Conservation (phyloP, 2,113 vertebrate genomes). For the Grammomys surdaster region DNA sequence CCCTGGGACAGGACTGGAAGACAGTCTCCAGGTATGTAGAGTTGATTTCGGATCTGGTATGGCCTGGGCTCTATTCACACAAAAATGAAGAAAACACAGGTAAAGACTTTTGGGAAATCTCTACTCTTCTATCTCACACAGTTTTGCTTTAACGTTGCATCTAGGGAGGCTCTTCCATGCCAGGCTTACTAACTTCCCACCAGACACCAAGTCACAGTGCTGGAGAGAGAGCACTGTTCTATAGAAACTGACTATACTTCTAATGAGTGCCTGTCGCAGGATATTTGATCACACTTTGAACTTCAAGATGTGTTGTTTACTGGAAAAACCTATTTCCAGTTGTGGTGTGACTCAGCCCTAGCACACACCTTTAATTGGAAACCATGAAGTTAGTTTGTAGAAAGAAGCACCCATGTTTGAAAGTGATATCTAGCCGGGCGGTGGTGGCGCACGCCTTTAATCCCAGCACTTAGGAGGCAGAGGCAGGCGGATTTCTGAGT, state of each 20-base stretch:
- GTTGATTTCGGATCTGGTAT: slow-evolving; percentile 19
- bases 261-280: too few species aligned
- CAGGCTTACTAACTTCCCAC: background rate
- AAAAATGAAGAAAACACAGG: background rate
- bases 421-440: too few species aligned
- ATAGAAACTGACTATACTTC: fast-evolving
- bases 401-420: too few species aligned
- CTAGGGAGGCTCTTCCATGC: background rate
- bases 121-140: background rate
- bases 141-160: background rate
- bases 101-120: background rate
- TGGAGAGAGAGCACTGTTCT: background rate
- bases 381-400: too few species aligned
- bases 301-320: too few species aligned
- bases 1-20: slow-evolving; percentile 83
- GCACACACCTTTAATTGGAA: too few species aligned
- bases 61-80: background rate
- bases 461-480: too few species aligned
- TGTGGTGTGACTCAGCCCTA: too few species aligned
- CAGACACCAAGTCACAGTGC: background rate
- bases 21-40: slow-evolving; percentile 89
- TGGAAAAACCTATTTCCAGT: too few species aligned
- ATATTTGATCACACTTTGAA: too few species aligned
- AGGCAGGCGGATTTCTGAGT: too few species aligned
- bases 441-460: too few species aligned